phyloP scores from a whole-genome alignment of 2,113 vertebrate species.

The Misgurnus mizolepis region DNA sequence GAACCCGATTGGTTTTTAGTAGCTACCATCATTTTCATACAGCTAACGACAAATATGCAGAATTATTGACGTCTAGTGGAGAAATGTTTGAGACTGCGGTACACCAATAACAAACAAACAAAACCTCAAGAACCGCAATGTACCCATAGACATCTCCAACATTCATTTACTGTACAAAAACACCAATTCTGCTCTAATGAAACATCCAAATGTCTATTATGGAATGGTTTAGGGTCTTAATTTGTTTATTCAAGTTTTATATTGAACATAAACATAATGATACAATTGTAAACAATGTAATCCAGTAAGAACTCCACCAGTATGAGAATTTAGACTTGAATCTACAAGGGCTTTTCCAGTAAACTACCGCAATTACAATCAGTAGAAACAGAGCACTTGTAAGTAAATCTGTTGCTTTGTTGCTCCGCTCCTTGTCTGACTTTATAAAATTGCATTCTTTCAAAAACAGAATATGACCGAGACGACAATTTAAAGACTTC shows the following conservation, averaged over 20 bases:
- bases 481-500: slow-evolving; percentile 10
- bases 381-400: not conserved
- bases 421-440: not conserved
- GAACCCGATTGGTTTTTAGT: not conserved
- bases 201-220: not conserved
- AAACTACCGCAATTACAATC: slow-evolving; percentile 18
- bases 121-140: not conserved
- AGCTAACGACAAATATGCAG: not conserved
- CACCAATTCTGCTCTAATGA: not conserved
- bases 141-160: not conserved
- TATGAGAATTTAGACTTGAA: too few species aligned
- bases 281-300: too few species aligned
- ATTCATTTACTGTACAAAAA: not conserved
- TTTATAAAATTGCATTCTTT: not conserved
- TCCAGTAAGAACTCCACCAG: too few species aligned
- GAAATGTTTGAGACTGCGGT: not conserved
- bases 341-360: not conserved
- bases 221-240: not conserved
- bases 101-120: not conserved
- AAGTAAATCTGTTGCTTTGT: not conserved
- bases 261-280: not conserved
- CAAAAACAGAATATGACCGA: slow-evolving; percentile 6
- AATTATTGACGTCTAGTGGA: not conserved
- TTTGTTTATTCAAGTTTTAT: not conserved
- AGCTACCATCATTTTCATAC: not conserved